Conservation (phyloP, 2,797 vertebrate species). For the Hydrolagus colliei region DNA sequence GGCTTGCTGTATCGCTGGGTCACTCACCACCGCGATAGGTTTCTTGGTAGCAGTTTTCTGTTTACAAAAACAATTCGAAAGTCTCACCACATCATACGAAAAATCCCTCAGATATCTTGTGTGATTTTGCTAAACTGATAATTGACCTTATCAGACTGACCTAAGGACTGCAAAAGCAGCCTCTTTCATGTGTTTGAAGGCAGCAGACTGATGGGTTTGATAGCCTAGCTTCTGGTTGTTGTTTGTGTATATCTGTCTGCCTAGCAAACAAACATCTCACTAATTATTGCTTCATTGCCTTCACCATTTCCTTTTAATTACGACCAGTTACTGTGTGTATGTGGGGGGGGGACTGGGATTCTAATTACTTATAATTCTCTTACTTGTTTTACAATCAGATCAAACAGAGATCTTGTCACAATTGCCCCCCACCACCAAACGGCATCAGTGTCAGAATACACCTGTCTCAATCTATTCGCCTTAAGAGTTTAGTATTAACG, state of each 20-base stretch:
- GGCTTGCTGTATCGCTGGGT: background rate
- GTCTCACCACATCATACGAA: conserved; percentile 30
- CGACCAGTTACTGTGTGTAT: background rate
- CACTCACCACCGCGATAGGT: background rate
- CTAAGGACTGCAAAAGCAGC: conserved; percentile 7
- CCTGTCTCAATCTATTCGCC: too few relatives aligned
- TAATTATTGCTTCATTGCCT: conserved; percentile 25
- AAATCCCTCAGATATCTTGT: conserved; percentile 26
- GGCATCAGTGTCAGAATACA: too few relatives aligned
- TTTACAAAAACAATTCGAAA: conserved; percentile 27
- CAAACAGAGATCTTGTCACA: too few relatives aligned
- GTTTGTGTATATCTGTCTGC: conserved; percentile 10
- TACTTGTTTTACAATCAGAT: background rate
- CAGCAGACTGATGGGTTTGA: conserved; percentile 29
- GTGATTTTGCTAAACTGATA: conserved; percentile 1
- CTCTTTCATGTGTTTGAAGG: conserved; percentile 31
- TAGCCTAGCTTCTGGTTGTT: conserved; percentile 17
- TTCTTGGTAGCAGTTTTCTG: conserved; percentile 12
- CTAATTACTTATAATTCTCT: conserved; percentile 8
- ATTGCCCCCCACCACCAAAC: too few relatives aligned
- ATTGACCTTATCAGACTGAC: conserved; percentile 23
- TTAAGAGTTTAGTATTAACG: too few relatives aligned
- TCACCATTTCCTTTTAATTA: conserved; percentile 26
- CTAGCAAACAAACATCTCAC: conserved; percentile 28
- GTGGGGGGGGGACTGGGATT: background rate